A percentile compares a stretch with the other conserved stretches of the same genome.
Evolutionary conservation across 1,140 invertebrate species (phyloP).

Genomic region (Bombus pascuorum): DNA sequence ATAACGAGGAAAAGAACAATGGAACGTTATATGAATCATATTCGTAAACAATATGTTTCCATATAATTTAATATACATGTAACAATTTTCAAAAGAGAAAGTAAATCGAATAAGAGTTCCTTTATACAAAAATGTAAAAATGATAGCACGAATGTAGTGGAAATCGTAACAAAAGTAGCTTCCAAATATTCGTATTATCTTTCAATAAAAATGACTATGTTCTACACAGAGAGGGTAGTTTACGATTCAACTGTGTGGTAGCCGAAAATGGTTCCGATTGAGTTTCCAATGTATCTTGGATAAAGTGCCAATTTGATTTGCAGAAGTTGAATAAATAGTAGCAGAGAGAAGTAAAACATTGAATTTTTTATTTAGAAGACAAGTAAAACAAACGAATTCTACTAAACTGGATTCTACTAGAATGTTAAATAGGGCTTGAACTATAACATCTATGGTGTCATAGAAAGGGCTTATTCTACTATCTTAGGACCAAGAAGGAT

Average conservation of each 20-base stretch:
- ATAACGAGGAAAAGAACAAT: neutral
- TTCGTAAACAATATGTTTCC: neutral
- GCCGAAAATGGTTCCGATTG: neutral
- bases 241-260: neutral
- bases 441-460: neutral
- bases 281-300: neutral
- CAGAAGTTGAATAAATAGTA: no score
- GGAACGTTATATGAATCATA: neutral
- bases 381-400: neutral
- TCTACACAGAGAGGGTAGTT: neutral
- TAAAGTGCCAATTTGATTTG: neutral
- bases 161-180: no score
- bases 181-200: neutral
- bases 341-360: neutral
- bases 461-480: neutral
- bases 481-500: neutral
- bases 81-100: no score
- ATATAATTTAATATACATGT: no score
- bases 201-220: neutral
- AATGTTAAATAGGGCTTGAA: neutral
- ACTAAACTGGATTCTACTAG: neutral
- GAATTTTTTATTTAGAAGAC: neutral
- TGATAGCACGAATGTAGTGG: no score
- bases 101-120: no score
- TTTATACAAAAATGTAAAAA: no score